phyloP scores from a whole-genome alignment of 2,113 vertebrate genomes.

The Polypterus bichir region DNA sequence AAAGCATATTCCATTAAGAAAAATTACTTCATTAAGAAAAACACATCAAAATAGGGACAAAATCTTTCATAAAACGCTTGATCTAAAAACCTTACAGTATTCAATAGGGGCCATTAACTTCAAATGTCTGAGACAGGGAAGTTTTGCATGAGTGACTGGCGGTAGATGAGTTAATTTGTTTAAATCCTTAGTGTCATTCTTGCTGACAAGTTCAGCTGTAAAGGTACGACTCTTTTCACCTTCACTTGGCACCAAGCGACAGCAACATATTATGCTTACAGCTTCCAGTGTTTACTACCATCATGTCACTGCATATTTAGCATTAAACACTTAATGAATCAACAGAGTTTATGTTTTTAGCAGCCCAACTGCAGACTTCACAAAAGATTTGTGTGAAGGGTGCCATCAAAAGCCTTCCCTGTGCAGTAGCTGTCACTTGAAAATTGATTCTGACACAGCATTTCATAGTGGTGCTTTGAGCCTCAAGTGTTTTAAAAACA shows the following conservation, averaged over 20 bases:
- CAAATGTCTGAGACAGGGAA: too few relatives aligned
- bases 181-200: too few relatives aligned
- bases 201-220: too few relatives aligned
- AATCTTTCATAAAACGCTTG: too few relatives aligned
- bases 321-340: constrained; percentile 26
- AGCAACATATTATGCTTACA: constrained; percentile 2
- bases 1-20: too few relatives aligned
- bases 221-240: background rate
- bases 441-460: constrained; percentile 42
- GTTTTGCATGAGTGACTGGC: too few relatives aligned
- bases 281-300: constrained; percentile 4
- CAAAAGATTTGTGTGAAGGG: constrained; percentile 40
- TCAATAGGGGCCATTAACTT: too few relatives aligned
- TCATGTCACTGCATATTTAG: constrained; percentile 10
- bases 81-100: too few relatives aligned
- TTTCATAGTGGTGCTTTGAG: constrained; percentile 32
- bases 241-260: constrained; percentile 11
- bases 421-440: constrained; percentile 30
- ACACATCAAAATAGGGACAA: too few relatives aligned
- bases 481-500: constrained; percentile 21
- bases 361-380: constrained; percentile 32
- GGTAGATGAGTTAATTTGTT: too few relatives aligned
- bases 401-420: constrained; percentile 36
- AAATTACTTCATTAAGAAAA: too few relatives aligned
- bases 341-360: constrained; percentile 37